These are phyloP conservation scores for Deilephila porcellus DNA, from an alignment of 2,888 invertebrate genomes.

Conservation along the genomic window DNA sequence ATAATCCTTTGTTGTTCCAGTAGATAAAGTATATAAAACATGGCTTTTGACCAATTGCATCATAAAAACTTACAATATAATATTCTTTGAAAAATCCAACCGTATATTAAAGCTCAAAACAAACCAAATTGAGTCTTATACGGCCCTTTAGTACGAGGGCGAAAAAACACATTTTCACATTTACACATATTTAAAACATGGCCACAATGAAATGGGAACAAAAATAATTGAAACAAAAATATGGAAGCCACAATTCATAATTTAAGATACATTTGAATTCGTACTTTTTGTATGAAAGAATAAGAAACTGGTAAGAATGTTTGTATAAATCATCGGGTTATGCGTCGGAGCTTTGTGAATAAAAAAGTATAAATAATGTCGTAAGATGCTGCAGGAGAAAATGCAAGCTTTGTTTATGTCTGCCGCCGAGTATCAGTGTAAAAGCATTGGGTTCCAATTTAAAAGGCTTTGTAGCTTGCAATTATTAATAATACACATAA, in stretches of 20 bases:
- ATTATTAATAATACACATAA: too few species aligned
- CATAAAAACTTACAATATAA: too few species aligned
- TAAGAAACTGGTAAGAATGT: not conserved
- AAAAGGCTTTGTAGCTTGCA: too few species aligned
- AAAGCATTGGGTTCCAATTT: too few species aligned
- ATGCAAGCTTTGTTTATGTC: too few species aligned
- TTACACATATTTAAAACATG: not conserved
- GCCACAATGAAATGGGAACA: not conserved
- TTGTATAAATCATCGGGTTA: constrained; percentile 1
- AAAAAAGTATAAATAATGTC: not conserved
- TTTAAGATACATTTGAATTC: constrained; percentile 21
- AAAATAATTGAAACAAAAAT: not conserved
- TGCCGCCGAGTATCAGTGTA: too few species aligned
- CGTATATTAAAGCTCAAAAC: not conserved
- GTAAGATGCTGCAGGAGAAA: too few species aligned
- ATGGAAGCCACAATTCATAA: not conserved
- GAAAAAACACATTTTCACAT: not conserved
- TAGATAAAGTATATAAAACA: too few species aligned
- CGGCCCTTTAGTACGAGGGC: not conserved
- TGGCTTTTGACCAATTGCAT: too few species aligned
- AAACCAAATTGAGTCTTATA: not conserved
- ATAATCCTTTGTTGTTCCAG: too few species aligned
- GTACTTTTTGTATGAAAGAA: not conserved
- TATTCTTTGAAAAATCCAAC: too few species aligned
- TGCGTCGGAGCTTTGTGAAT: not conserved